Base-by-base conservation (phyloP, 2,113 vertebrate genomes). In the Chitala chitala region DNA sequence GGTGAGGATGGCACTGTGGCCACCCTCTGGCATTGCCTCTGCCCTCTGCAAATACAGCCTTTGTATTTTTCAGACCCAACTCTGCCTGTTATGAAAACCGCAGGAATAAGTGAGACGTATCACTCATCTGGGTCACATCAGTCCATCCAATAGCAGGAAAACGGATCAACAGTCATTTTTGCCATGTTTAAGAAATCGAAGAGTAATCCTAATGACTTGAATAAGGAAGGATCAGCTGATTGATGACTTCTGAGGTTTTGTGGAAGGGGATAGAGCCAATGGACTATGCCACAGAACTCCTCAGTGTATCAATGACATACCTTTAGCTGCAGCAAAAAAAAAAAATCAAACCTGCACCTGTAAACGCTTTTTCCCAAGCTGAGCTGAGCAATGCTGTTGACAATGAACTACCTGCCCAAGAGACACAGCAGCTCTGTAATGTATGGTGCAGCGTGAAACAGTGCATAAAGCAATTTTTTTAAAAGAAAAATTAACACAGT, bases 31-130 rank as follows among this genome's bases (percentile, higher is more conserved):
- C n/a, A n/a, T n/a, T n/a, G n/a, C n/a, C n/a, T n/a, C n/a, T n/a
- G n/a, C n/a, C n/a, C n/a, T 29, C n/a, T 66, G 50, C 46, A 68
- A 75, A 68, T 24, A 17, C 26, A n/a, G 69, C 58, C 15, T 20
- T 15, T 72, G 31, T 59, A 50, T 73, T 63, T 78, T 74, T 44
- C 63, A 20, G 69, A 26, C 51, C 50, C 66, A 69, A 69, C 13
- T 10, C 65, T 15, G 48, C 12, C 54, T 2, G 33, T 56, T 22
- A 56, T n/a, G 56, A 56, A 53, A 56, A 38, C 55, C 38, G 8
- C 5, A 9, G 38, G 56, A 9, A 22, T n/a, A 3, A 46, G 54
- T 61, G 15, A 44, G 56, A 65, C 46, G 36, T 22, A 65, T 50
- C 46, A 38, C 54, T 74, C 72, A 74, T 3, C n/a, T 6, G 31